Base-by-base conservation (phyloP, 2,888 invertebrate species). In the Hydriomena furcata region DNA sequence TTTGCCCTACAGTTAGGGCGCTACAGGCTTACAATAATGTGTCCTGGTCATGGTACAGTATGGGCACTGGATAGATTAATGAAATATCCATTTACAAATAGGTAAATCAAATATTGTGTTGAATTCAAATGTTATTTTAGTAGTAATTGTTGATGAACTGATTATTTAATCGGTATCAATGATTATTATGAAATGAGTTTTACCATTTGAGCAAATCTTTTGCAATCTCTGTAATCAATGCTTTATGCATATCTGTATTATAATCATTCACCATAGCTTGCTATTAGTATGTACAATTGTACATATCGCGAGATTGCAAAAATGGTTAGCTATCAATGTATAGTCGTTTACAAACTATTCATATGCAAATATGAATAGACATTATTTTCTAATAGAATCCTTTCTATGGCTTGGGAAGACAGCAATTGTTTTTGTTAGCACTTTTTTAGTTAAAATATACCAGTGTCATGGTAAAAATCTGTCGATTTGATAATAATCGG, bases 401-500 rank as follows among this genome's bases (percentile, higher is more conserved):
- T n/a, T n/a, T n/a, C n/a, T n/a, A n/a, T n/a, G n/a, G n/a, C n/a
- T n/a, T n/a, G n/a, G n/a, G n/a, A n/a, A n/a, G n/a, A n/a, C n/a
- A n/a, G n/a, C n/a, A n/a, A n/a, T n/a, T n/a, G n/a, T n/a, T n/a
- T n/a, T n/a, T n/a, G n/a, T n/a, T n/a, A n/a, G n/a, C n/a, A n/a
- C n/a, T n/a, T n/a, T n/a, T n/a, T n/a, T n/a, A n/a, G n/a, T n/a
- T n/a, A n/a, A n/a, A n/a, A n/a, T n/a, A 3, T 36, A 42, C 8
- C 12, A 28, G 5, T 36, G 37, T 42, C 13, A 40, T 35, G 41
- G 45, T 45, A 50, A 34, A 51, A 48, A 56, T 45, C 49, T 50
- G 50, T 61, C 43, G 30, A 52, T 52, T 55, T 50, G 52, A 30
- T 36, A 49, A 54, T 52, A 50, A 54, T 49, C 54, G 55, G 58